Evolutionary conservation across 2,888 invertebrate species (phyloP), one percentile per base, ranked within the genome.

Genomic region (Rhogogaster chlorosoma): DNA sequence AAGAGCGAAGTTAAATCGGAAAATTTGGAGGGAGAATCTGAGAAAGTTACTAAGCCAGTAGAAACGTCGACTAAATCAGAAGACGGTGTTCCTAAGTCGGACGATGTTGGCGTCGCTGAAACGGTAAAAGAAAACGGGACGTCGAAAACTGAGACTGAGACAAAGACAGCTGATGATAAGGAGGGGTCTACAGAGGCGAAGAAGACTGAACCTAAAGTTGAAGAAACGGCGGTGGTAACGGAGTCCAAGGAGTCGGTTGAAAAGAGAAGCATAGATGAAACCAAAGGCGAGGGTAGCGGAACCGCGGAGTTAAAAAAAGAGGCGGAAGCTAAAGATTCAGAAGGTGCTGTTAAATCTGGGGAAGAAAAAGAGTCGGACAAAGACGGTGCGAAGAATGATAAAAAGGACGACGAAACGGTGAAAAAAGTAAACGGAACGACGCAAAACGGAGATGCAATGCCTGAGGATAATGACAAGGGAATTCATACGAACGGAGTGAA

Each of bases 401-500:
- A 36, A 18, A 67, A 67, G 15, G 89, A 89, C 3, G 53, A 22
- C 18, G 80, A 80, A 22, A 10, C 61, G 2, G 26, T 67, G 86
- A 89, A 91, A 83, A 91, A 91, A 84, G 29, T 90, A 70, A 92
- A 92, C 29, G 90, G 91, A 64, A 89, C 89, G 75, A 89, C 90
- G 61, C 90, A 90, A 84, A 90, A 90, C 61, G 90, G 90, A 61
- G 87, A 90, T 53, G 86, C 87, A 80, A 86, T 87, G 38, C 88
- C 87, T 71, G 88, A 88, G 38, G 89, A 57, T 26, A 53, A 42
- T 15, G 64, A 88, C 26, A 91, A 91, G 9, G 91, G 92, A 86
- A 88, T 90, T 61, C 92, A 92, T 85, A 92, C 90, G 88, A 93
- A 93, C 85, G 93, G 93, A 80, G 87, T 92, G 36, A 91, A 90